Conservation (phyloP, 2,888 invertebrate genomes). For the Scaptomyza polygonia region DNA sequence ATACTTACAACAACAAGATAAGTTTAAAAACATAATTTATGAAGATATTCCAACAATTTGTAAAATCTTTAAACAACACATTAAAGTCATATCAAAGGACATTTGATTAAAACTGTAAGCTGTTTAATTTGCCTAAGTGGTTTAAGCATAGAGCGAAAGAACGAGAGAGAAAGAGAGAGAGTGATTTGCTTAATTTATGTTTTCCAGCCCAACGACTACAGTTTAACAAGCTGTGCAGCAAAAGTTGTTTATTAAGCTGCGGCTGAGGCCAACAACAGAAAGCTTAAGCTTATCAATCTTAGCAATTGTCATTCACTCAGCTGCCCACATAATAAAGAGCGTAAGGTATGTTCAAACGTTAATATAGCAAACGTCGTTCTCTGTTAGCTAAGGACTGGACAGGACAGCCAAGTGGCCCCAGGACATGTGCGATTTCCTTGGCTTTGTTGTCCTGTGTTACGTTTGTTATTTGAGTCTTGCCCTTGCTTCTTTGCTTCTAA, state of each 20-base stretch:
- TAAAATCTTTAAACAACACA: constrained; percentile 1
- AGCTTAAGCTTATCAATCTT: constrained; percentile 13
- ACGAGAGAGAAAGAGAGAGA: background rate
- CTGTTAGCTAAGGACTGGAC: constrained; percentile 15
- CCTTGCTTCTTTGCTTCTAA: constrained; percentile 31
- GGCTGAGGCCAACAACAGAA: constrained; percentile 13
- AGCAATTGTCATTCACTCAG: constrained; percentile 14
- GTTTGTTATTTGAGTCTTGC: constrained; percentile 47
- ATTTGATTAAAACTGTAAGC: constrained; percentile 11
- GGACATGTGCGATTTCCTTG: constrained; percentile 36
- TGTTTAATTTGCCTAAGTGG: constrained; percentile 1
- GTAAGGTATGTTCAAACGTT: constrained; percentile 40
- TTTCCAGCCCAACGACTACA: constrained; percentile 5
- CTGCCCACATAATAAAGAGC: constrained; percentile 23
- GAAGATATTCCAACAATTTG: background rate
- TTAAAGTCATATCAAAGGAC: background rate
- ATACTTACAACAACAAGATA: background rate
- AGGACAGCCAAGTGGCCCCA: constrained; percentile 22
- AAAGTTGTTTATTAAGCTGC: no score
- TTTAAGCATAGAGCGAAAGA: background rate
- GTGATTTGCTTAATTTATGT: constrained; percentile 26
- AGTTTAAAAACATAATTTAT: constrained; percentile 8
- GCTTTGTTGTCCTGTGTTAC: constrained; percentile 18
- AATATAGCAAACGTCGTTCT: constrained; percentile 22
- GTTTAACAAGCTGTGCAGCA: no score